A percentile compares a stretch with the other conserved stretches of the same genome.
phyloP scores from a whole-genome alignment of 2,888 invertebrate species.

The Cosmorhoe ocellata region DNA sequence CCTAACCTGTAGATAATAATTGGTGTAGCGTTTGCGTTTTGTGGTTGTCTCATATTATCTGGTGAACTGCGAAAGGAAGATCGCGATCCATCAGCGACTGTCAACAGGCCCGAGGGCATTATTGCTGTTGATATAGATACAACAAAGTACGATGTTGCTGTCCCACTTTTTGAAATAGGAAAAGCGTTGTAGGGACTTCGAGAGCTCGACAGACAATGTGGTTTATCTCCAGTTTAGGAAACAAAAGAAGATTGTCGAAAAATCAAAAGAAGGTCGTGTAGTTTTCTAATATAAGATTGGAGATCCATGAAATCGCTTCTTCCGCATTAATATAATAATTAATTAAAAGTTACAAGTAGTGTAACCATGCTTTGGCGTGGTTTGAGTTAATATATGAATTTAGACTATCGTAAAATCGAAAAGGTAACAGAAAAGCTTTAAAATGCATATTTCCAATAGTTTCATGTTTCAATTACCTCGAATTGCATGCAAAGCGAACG shows the following conservation, averaged over 20 bases:
- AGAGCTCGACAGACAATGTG: not conserved
- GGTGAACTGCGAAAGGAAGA: slow-evolving; percentile 21
- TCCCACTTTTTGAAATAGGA: slow-evolving; percentile 15
- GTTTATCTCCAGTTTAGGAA: too few species aligned
- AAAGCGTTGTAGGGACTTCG: slow-evolving; percentile 4
- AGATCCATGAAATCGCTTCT: too few species aligned
- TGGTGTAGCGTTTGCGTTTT: not conserved
- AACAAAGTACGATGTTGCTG: slow-evolving; percentile 13
- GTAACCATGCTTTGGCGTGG: too few species aligned
- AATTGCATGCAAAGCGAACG: slow-evolving; percentile 13
- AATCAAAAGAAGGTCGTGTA: not conserved
- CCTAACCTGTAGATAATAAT: too few species aligned
- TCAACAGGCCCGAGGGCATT: slow-evolving; percentile 24
- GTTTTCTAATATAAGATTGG: not conserved
- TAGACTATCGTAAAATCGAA: too few species aligned
- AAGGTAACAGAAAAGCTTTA: not conserved
- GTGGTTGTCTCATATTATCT: slow-evolving; percentile 5
- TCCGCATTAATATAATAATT: too few species aligned
- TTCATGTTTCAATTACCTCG: slow-evolving; percentile 13
- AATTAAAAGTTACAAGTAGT: too few species aligned
- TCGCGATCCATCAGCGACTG: slow-evolving; percentile 30
- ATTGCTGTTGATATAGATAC: slow-evolving; percentile 25
- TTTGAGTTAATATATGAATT: too few species aligned
- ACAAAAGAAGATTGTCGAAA: too few species aligned
- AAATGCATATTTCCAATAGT: slow-evolving; percentile 7